Evolutionary conservation across 2,888 invertebrate species (phyloP).

Genomic region (Odontocerum albicorne): DNA sequence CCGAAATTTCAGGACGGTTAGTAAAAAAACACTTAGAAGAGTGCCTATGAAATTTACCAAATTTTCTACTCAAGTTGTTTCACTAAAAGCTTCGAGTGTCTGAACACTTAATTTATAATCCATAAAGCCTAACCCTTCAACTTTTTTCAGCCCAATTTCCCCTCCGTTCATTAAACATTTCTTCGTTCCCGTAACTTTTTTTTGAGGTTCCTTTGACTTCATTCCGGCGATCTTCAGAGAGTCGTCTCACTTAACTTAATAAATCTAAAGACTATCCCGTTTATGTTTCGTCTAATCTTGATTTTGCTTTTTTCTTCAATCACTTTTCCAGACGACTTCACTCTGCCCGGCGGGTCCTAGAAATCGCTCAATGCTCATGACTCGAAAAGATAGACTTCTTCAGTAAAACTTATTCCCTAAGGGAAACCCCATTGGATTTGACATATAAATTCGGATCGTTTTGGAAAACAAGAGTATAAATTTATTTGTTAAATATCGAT

Average conservation of each 20-base stretch:
- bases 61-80: conserved; percentile 8
- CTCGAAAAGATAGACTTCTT: background rate
- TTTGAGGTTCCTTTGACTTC: conserved; percentile 3
- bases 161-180: conserved; percentile 25
- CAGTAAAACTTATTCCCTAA: too few relatives aligned
- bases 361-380: background rate
- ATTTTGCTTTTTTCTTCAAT: conserved; percentile 32
- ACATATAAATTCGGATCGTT: too few relatives aligned
- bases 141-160: conserved; percentile 13
- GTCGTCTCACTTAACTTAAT: conserved; percentile 34
- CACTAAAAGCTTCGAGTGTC: conserved; percentile 10
- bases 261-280: conserved; percentile 34
- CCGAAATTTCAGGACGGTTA: background rate
- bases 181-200: conserved; percentile 4
- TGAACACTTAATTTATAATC: conserved; percentile 24
- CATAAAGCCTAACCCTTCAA: conserved; percentile 20
- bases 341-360: conserved; percentile 2
- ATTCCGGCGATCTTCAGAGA: conserved; percentile 13
- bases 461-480: too few relatives aligned
- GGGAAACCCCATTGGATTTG: too few relatives aligned
- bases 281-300: conserved; percentile 34
- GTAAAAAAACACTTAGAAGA: too few relatives aligned
- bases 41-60: too few relatives aligned
- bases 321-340: conserved; percentile 29
- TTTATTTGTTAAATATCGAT: too few relatives aligned